Evolutionary conservation across 2,888 invertebrate species (phyloP), one percentile per base, ranked within the genome.

Genomic region (Venusia cambrica): DNA sequence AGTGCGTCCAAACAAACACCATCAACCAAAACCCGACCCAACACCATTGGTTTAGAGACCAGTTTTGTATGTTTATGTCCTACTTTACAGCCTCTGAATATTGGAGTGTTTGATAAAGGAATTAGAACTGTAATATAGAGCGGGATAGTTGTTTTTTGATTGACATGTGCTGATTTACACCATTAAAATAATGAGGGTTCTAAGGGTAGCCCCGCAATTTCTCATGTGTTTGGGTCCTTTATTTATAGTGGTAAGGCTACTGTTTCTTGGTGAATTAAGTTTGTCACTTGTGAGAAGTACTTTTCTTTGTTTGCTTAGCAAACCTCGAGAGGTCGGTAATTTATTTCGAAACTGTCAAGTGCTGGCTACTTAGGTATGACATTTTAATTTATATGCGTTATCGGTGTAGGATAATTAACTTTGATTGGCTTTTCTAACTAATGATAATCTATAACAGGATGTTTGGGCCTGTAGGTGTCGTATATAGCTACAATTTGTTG

Each of bases 121-220:
- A 55, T 50, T 38, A 48, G 28, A 33, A 34, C 54, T 52, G 45
- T 71, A 42, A 32, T 3, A 1, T 0, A 1, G 2, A 2, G 2
- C 0, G 1, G n/a, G 57, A 67, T 16, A 42, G 66, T 49, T 39
- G 25, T 8, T 35, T 66, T 64, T 66, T 9, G 45, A 43, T 45
- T 31, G 30, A 8, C 9, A 14, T 25, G 17, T 35, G 49, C 53
- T 60, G 62, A 62, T 74, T 76, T 71, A 74, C 61, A 74, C 73
- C 73, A 76, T 80, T 80, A 79, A 78, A 81, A 79, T 84, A 80
- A 81, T 80, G 79, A 77, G 75, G 63, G 57, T 70, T 75, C 74
- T 74, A 63, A 74, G 76, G 77, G 76, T 75, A 73, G 70, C 72
- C 71, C 62, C 56, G 76, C 75, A 77, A 79, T 83, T 79, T 79